Conservation (phyloP, 2,113 vertebrate genomes). For the Oceanites oceanicus region DNA sequence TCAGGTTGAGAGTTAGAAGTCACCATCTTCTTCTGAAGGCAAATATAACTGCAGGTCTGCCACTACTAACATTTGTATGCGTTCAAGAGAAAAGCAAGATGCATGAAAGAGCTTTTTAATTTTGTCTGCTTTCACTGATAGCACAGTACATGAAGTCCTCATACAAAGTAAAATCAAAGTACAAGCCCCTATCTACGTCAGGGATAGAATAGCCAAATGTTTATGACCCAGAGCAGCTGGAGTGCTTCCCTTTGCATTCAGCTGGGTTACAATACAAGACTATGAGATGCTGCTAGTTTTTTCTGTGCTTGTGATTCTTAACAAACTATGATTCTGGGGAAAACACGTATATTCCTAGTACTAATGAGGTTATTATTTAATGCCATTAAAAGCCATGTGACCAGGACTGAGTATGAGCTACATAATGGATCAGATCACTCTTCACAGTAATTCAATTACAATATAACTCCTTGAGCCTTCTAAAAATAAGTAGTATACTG, state of each 20-base stretch:
- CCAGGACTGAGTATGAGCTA: not conserved
- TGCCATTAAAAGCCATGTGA: not conserved
- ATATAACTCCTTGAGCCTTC: not conserved
- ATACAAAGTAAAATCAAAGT: not conserved
- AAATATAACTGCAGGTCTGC: not conserved
- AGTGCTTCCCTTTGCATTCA: not conserved
- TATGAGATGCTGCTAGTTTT: not conserved
- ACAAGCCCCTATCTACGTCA: not conserved
- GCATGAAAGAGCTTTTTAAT: not conserved
- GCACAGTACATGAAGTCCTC: not conserved
- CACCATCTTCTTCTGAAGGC: not conserved
- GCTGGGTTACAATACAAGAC: not conserved
- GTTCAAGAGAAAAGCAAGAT: not conserved
- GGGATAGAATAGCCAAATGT: not conserved
- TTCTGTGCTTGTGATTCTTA: not conserved
- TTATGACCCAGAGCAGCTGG: not conserved
- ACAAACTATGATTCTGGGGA: not conserved
- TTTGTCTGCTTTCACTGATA: not conserved
- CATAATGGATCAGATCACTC: not conserved
- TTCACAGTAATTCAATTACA: constrained; percentile 9
- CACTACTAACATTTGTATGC: not conserved
- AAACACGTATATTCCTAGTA: not conserved
- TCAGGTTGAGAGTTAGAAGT: not conserved
- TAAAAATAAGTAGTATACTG: constrained; percentile 19
- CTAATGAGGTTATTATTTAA: not conserved